phyloP scores from a whole-genome alignment of 2,888 invertebrate genomes.

The Stegana nigrithorax region DNA sequence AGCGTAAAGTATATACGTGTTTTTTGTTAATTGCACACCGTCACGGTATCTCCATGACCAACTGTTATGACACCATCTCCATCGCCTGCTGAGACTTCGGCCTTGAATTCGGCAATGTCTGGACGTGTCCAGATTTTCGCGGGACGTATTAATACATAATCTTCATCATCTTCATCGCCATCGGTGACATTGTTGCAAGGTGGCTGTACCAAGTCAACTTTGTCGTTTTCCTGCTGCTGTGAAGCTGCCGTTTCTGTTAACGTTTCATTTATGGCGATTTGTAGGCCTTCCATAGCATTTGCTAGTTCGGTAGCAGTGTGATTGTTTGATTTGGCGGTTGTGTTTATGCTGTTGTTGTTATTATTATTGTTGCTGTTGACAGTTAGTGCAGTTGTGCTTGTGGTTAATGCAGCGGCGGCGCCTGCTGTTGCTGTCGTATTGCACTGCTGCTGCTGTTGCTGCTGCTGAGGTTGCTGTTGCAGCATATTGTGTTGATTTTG shows the following conservation, averaged over 20 bases:
- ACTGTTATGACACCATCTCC: constrained; percentile 92
- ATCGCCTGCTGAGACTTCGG: constrained; percentile 81
- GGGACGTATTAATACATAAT: constrained; percentile 73
- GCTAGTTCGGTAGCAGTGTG: constrained; percentile 25
- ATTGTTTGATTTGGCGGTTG: background rate
- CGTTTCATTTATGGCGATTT: constrained; percentile 15
- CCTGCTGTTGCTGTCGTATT: background rate
- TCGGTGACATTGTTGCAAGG: constrained; percentile 16
- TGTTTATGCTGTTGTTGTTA: constrained; percentile 7
- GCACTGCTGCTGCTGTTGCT: constrained; percentile 15
- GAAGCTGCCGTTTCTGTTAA: constrained; percentile 16
- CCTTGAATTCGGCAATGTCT: constrained; percentile 91
- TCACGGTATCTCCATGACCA: constrained; percentile 96
- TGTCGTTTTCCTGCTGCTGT: constrained; percentile 42
- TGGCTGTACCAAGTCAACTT: constrained; percentile 15
- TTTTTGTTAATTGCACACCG: constrained; percentile 71
- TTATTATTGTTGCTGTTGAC: constrained; percentile 13
- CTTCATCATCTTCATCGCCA: constrained; percentile 55
- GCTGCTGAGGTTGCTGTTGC: constrained; percentile 27
- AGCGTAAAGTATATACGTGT: background rate
- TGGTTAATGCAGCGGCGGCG: background rate
- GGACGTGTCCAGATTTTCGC: constrained; percentile 97
- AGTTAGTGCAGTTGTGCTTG: constrained; percentile 22
- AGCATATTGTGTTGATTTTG: constrained; percentile 39
- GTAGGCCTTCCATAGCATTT: constrained; percentile 35